Base-by-base conservation (phyloP, 2,113 vertebrate genomes). In the Lamprotornis superbus region DNA sequence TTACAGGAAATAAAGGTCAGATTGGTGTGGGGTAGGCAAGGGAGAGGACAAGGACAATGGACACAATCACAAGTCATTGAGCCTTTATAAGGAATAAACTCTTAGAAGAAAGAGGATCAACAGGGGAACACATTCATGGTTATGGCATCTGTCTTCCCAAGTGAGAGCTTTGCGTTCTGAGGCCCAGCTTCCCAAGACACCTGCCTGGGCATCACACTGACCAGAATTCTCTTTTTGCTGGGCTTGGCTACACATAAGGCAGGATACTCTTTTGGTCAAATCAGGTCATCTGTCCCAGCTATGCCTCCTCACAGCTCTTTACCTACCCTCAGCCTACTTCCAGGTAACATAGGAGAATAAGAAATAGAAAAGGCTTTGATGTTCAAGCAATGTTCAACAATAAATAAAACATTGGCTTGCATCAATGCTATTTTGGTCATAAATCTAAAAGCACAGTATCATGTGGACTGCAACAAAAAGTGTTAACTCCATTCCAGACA, bases 101-200 rank as follows among this genome's bases (percentile, higher is more conserved):
- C 31, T 57, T 28, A 53, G 21, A 15, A 47, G 61, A 76, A 35
- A 42, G 24, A 82, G 24, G 7, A 37, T 15, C 15, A 35, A 68
- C 15, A 8, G 9, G 0, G 4, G 5, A 49, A 12, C 40, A 14
- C 6, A 31, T 31, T 55, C 0, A 1, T 55, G 13, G 15, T 52
- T 53, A 28, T 30, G 12, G 16, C 15, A 31, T 15, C 23, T 47
- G 15, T 33, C 31, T 70, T 90, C 28, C 39, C 17, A 52, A 50
- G 12, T 23, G 37, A 40, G 10, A 44, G 5, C 14, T 37, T 33
- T 1, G 2, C 0, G 0, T 50, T 33, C 20, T 69, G 65, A 69
- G 5, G 24, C 14, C 12, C 7, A 10, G 33, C 19, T 79, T 69
- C 33, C 25, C 35, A 40, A 30, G 35, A 47, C 17, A 67, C 11